Conservation (phyloP, 2,113 vertebrate genomes). For the Pavo muticus region DNA sequence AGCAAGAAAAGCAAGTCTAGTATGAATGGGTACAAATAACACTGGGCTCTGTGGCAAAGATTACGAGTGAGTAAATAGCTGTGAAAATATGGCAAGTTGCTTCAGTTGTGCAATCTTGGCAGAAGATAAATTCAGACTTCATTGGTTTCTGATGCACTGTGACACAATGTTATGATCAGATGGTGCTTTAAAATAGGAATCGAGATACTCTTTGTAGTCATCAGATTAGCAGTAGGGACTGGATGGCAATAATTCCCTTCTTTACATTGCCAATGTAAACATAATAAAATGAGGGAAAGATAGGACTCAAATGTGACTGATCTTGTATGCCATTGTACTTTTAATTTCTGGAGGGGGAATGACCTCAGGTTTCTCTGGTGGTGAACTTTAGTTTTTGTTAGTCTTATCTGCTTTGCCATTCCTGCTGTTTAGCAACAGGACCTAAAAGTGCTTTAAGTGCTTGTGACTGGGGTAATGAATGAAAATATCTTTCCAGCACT, state of each 20-base stretch:
- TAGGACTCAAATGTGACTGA: neutral
- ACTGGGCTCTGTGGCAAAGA: neutral
- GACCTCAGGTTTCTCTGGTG: slow-evolving; percentile 71
- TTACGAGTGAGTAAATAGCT: neutral
- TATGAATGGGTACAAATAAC: neutral
- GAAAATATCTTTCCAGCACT: slow-evolving; percentile 93
- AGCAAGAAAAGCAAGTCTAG: neutral
- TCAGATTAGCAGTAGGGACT: slow-evolving; percentile 4
- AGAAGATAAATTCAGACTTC: slow-evolving; percentile 35
- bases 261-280: neutral
- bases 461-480: slow-evolving; percentile 98
- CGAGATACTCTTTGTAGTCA: slow-evolving; percentile 1
- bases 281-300: neutral
- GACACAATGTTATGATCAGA: neutral
- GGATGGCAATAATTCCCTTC: neutral
- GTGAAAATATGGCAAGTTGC: slow-evolving; percentile 30
- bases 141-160: slow-evolving; percentile 39
- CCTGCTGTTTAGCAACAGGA: slow-evolving; percentile 88
- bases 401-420: slow-evolving; percentile 78
- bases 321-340: slow-evolving; percentile 38
- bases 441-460: slow-evolving; percentile 99
- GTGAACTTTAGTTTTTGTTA: slow-evolving; percentile 78
- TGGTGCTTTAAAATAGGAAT: slow-evolving; percentile 28
- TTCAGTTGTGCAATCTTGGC: neutral
- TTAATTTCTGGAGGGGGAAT: slow-evolving; percentile 55